Percentiles rank a stretch among this genome's conserved stretches.
phyloP scores from a whole-genome alignment of 2,888 invertebrate species.

The Aspidapion aeneum region DNA sequence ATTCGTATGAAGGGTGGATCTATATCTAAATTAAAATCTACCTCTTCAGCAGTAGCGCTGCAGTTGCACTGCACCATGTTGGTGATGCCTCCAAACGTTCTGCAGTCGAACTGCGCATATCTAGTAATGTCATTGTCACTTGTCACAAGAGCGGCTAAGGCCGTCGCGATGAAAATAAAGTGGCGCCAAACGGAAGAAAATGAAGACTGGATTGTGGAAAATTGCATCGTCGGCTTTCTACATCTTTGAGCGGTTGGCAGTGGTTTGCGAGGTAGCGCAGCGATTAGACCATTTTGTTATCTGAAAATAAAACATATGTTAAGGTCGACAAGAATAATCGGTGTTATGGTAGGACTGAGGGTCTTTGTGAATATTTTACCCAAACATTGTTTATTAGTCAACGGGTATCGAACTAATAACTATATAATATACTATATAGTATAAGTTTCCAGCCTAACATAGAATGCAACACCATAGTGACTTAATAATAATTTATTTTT shows the following conservation, averaged over 20 bases:
- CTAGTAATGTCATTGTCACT: conserved; percentile 35
- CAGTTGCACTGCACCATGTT: conserved; percentile 39
- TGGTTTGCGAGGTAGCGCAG: not conserved
- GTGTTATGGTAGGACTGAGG: no score
- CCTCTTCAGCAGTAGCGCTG: conserved; percentile 36
- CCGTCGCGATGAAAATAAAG: not conserved
- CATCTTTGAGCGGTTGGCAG: not conserved
- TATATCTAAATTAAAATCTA: no score
- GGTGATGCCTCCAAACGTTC: conserved; percentile 41
- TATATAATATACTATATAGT: no score
- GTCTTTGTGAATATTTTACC: no score
- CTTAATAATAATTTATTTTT: no score
- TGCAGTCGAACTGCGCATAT: conserved; percentile 39
- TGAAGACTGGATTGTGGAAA: not conserved
- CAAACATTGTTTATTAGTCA: no score
- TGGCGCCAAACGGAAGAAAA: not conserved
- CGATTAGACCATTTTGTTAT: not conserved
- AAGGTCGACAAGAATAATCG: no score
- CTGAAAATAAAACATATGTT: no score
- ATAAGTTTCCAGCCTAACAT: no score
- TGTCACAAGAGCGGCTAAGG: conserved; percentile 3
- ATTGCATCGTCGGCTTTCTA: not conserved
- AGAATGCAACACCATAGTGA: no score
- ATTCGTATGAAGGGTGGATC: no score
- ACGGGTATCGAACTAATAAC: no score